These are phyloP conservation scores for Sapajus apella DNA, from an alignment of 2,113 vertebrate genomes.

Conservation along the genomic window DNA sequence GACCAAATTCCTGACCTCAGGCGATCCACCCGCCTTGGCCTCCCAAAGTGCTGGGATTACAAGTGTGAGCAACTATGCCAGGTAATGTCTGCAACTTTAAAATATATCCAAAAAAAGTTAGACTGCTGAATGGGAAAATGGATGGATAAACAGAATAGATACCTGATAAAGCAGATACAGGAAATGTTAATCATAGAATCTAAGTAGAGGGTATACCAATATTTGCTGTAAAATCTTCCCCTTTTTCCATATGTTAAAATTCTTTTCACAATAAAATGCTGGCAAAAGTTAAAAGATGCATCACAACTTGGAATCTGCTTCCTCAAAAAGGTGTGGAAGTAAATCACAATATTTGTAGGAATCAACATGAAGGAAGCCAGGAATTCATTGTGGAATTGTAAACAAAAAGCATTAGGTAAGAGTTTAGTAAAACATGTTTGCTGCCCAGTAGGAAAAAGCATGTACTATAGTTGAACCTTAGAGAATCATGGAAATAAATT, in stretches of 20 bases:
- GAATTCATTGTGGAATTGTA: constrained; percentile 38
- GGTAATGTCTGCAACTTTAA: not conserved
- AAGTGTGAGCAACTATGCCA: no score
- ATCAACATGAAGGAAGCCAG: not conserved
- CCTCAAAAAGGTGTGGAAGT: constrained; percentile 43
- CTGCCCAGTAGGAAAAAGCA: constrained; percentile 59
- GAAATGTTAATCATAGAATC: not conserved
- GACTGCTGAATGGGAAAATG: not conserved
- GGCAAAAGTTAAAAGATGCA: constrained; percentile 75
- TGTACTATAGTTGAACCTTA: constrained; percentile 55
- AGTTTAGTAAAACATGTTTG: constrained; percentile 44
- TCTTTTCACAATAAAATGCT: constrained; percentile 36
- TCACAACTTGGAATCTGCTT: constrained; percentile 51
- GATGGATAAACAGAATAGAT: not conserved
- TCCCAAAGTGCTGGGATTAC: no score
- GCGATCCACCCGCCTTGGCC: no score
- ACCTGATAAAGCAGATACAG: not conserved
- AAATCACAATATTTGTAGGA: constrained; percentile 24
- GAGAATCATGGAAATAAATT: constrained; percentile 66
- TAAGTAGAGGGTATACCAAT: not conserved
- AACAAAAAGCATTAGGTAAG: constrained; percentile 63
- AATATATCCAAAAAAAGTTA: not conserved
- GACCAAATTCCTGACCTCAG: no score
- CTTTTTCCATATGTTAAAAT: not conserved
- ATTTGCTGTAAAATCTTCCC: not conserved